Base-by-base conservation (phyloP, 2,888 invertebrate species). In the Cataglyphis rosenhaueri region DNA sequence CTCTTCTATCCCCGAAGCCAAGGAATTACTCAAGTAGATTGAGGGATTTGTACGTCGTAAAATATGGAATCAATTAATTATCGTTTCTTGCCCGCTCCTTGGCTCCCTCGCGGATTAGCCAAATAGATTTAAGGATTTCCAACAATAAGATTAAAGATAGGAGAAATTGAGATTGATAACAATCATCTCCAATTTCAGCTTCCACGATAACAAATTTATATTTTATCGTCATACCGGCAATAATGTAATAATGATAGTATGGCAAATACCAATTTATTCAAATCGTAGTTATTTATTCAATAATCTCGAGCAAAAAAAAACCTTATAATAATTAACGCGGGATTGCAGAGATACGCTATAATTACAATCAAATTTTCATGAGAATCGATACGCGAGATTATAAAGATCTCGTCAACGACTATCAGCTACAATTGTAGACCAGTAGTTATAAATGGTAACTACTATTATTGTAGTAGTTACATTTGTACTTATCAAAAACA, bases 51-150 rank as follows among this genome's bases (percentile, higher is more conserved):
- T 71, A 61, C 71, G 78, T 35, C 59, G 78, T 35, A 44, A 70
- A 79, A 78, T 79, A 71, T 70, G 78, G 78, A 79, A 71, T 79
- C 78, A 21, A 79, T 79, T 79, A 79, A 79, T 79, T 79, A 71
- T 59, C 78, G 25, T 44, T 71, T 79, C 71, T 61, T 25, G 78
- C 35, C 21, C 35, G 44, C 25, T n/a, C 44, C 12, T 25, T 32
- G 70, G 57, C 38, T 38, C 44, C 44, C 78, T 21, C 44, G 44
- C 25, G 59, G 59, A 79, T 79, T 44, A 79, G 25, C 71, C 18
- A 35, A 57, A 78, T 78, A 78, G 78, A 71, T 79, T 79, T 71
- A 70, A 61, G 71, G 78, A 59, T 71, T 18, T 70, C 71, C 25
- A 25, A 25, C 25, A 25, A 25, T 12, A 35, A 62, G 57, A 78